Conservation (phyloP, 2,113 vertebrate genomes). For the Gymnocephalus cernua region DNA sequence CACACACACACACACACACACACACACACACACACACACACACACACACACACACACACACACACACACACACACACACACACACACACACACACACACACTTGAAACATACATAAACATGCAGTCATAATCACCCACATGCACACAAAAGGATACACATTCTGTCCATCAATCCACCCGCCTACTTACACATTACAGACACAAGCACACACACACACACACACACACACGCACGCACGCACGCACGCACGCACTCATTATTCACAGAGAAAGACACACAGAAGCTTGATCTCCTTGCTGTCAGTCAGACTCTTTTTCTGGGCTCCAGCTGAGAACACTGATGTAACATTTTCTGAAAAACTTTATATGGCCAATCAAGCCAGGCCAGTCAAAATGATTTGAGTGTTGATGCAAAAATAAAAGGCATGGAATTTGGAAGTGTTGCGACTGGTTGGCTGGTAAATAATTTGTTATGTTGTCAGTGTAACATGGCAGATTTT, state of each 20-base stretch:
- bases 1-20: constrained; percentile 20
- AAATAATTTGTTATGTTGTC: not conserved
- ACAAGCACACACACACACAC: not conserved
- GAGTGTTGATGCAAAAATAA: constrained; percentile 13
- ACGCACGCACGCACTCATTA: constrained; percentile 27
- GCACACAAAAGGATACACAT: constrained; percentile 11
- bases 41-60: constrained; percentile 10
- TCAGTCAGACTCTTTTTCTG: constrained; percentile 61
- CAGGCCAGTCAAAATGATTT: constrained; percentile 22
- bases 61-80: not conserved
- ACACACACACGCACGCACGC: not conserved
- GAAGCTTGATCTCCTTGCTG: constrained; percentile 59
- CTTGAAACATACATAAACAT: constrained; percentile 26
- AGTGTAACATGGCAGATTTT: not conserved
- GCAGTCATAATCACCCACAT: constrained; percentile 22
- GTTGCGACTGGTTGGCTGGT: not conserved
- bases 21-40: constrained; percentile 30
- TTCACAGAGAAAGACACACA: constrained; percentile 47
- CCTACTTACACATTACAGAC: not conserved
- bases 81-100: not conserved
- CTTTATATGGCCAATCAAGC: constrained; percentile 31
- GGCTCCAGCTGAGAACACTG: constrained; percentile 62
- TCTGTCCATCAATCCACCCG: not conserved
- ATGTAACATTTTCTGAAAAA: constrained; percentile 50
- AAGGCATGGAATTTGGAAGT: not conserved